Evolutionary conservation across 2,113 vertebrate species (phyloP), one percentile per base, ranked within the genome.

Genomic region (Okapia johnstoni): DNA sequence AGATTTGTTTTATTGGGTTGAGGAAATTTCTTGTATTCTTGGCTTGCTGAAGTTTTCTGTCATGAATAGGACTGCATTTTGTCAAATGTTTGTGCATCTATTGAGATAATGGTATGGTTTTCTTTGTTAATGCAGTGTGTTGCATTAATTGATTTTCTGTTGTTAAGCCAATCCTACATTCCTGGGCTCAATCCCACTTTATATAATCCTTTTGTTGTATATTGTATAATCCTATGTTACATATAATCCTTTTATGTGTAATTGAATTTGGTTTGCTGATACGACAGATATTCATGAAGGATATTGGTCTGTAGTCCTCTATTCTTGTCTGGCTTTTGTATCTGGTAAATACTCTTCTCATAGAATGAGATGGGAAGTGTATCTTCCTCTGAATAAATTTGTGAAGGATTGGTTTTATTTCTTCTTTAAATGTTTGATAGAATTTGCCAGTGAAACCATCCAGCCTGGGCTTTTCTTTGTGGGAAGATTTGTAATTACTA

Each of bases 251-350:
- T 81, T 76, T 43, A 52, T 50, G 61, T 84, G 26, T 36, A 79
- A 33, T 50, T 92, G 25, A 92, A 66, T 92, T 91, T 94, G 28
- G 28, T 84, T 96, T 97, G 85, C n/a, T 89, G 26, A 33, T 48
- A 79, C 5, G 30, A 58, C 48, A 33, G 11, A 57, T 88, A 89
- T 54, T 93, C 4, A 50, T 48, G 43, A 94, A 28, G 28, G 61
- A 50, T 92, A 36, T 33, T 85, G 79, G 26, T 76, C 40, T 80
- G 10, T 79, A n/a, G 30, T 25, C 26, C 19, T 80, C 36, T 60
- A 13, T 85, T 73, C 11, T 85, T 94, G 25, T 43, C 79, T 95
- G 54, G 3, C 46, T 73, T 89, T 92, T 81, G 16, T 85, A 12
- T 97, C 30, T 46, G 33, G 9, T 36, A 77, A 25, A 76, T 73